Conservation (phyloP, 1,140 invertebrate genomes). For the Helicoverpa zea region DNA sequence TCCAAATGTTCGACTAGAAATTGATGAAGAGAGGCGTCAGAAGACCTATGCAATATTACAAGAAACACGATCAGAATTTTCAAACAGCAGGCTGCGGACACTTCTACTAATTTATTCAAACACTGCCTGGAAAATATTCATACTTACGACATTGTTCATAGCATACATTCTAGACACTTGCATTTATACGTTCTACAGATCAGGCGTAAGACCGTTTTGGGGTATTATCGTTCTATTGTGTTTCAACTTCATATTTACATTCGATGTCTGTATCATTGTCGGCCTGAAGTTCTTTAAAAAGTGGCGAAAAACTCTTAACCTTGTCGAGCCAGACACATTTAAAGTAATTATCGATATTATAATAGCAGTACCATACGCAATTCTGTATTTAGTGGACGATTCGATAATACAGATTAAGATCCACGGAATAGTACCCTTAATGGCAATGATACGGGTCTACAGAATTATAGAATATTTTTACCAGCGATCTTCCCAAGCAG, state of each 20-base stretch:
- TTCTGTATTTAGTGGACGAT: slow-evolving; percentile 69
- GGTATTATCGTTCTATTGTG: slow-evolving; percentile 67
- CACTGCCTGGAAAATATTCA: slow-evolving; percentile 74
- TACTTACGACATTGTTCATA: slow-evolving; percentile 69
- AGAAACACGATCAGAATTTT: slow-evolving; percentile 74
- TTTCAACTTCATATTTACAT: slow-evolving; percentile 72
- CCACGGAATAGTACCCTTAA: slow-evolving; percentile 72
- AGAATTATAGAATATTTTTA: slow-evolving; percentile 80
- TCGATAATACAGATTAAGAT: slow-evolving; percentile 63
- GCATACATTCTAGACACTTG: slow-evolving; percentile 75
- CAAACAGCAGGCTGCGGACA: slow-evolving; percentile 69
- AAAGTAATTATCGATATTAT: slow-evolving; percentile 74
- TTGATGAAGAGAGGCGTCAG: slow-evolving; percentile 65
- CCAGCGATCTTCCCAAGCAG: slow-evolving; percentile 78
- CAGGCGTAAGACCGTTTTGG: slow-evolving; percentile 65
- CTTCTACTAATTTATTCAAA: slow-evolving; percentile 75
- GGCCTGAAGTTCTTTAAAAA: slow-evolving; percentile 78
- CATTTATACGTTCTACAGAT: slow-evolving; percentile 74
- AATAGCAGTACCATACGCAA: slow-evolving; percentile 75
- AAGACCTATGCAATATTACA: slow-evolving; percentile 79
- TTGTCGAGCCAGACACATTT: slow-evolving; percentile 74
- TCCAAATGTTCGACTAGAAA: slow-evolving; percentile 63
- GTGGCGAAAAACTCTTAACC: slow-evolving; percentile 79
- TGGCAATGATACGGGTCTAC: slow-evolving; percentile 71
- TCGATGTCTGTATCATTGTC: slow-evolving; percentile 72